phyloP scores from a whole-genome alignment of 2,113 vertebrate species.

The Rhegmatorhina hoffmannsi region DNA sequence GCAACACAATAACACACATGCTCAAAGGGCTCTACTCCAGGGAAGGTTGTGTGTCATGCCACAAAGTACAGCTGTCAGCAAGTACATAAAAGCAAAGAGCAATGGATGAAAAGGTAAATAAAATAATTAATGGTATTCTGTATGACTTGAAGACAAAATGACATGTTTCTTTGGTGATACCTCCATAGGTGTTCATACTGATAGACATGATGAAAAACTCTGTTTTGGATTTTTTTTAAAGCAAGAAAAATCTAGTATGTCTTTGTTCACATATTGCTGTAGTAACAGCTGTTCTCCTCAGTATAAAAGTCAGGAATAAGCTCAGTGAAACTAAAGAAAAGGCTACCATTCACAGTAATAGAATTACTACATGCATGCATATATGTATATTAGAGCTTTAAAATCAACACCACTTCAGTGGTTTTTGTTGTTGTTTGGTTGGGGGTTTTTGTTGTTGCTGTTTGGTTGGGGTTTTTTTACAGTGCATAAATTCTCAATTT shows the following conservation, averaged over 20 bases:
- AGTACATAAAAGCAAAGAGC: background rate
- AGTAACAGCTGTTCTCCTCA: background rate
- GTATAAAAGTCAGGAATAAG: background rate
- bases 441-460: background rate
- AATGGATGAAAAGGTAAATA: background rate
- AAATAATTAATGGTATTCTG: background rate
- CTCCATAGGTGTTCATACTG: background rate
- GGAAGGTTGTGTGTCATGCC: background rate
- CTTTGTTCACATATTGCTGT: background rate
- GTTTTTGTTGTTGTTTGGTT: background rate
- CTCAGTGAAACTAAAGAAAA: background rate
- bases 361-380: background rate
- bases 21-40: conserved; percentile 23
- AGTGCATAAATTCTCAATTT: background rate
- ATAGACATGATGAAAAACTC: background rate
- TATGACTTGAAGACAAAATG: conserved; percentile 1
- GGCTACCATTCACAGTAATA: background rate
- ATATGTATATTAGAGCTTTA: background rate
- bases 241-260: background rate
- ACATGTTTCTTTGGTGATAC: background rate
- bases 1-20: background rate
- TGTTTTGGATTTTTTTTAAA: background rate
- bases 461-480: background rate
- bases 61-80: conserved; percentile 30
- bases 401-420: background rate